phyloP scores from a whole-genome alignment of 2,888 invertebrate genomes.

The Philopedon plagiatum region DNA sequence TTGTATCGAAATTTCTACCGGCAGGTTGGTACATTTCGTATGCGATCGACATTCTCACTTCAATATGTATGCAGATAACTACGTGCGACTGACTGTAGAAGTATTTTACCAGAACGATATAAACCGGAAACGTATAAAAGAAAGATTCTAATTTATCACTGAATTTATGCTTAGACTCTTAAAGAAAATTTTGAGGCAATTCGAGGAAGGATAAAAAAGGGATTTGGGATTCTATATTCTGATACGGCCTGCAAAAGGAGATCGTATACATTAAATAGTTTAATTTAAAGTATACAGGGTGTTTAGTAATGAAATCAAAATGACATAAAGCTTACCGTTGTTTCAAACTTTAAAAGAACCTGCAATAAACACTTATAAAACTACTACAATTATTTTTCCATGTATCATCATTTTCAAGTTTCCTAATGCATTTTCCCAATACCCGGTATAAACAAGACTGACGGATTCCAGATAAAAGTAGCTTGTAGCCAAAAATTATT shows the following conservation, averaged over 20 bases:
- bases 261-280: too few species aligned
- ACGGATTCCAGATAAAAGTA: too few species aligned
- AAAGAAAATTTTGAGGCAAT: background rate
- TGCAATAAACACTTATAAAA: too few species aligned
- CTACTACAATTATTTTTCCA: too few species aligned
- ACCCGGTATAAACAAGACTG: too few species aligned
- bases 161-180: slow-evolving; percentile 16
- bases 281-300: too few species aligned
- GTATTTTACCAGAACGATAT: slow-evolving; percentile 33
- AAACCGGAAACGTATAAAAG: slow-evolving; percentile 41
- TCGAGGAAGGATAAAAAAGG: background rate
- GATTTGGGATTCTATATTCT: background rate
- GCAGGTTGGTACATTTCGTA: slow-evolving; percentile 39
- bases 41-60: slow-evolving; percentile 43
- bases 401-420: too few species aligned
- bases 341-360: too few species aligned
- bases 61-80: slow-evolving; percentile 51
- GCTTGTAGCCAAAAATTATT: too few species aligned
- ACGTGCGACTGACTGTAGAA: slow-evolving; percentile 44
- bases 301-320: too few species aligned
- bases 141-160: slow-evolving; percentile 30
- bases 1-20: slow-evolving; percentile 38
- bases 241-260: background rate
- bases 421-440: too few species aligned
- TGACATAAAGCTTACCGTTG: too few species aligned